These are phyloP conservation scores for Laticauda colubrina DNA, from an alignment of 2,113 vertebrate genomes.

Conservation along the genomic window DNA sequence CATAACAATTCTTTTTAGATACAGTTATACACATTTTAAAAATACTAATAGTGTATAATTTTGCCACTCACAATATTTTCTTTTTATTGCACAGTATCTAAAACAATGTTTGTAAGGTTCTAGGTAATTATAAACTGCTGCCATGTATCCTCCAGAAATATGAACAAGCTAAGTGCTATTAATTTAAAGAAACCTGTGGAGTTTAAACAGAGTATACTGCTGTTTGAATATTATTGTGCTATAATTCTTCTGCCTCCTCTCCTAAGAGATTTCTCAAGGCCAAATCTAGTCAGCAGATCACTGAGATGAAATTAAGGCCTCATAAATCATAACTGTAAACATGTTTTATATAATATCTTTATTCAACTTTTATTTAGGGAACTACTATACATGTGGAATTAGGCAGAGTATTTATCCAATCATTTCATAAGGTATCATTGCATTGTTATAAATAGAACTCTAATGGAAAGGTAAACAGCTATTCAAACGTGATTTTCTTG, in stretches of 20 bases:
- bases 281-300: slow-evolving; percentile 14
- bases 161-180: slow-evolving; percentile 28
- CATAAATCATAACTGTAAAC: slow-evolving; percentile 17
- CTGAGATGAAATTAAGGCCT: slow-evolving; percentile 14
- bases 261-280: slow-evolving; percentile 6
- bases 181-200: slow-evolving; percentile 30
- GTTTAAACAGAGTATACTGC: slow-evolving; percentile 22
- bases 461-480: not conserved
- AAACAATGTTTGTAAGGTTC: slow-evolving; percentile 7
- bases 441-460: not conserved
- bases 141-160: slow-evolving; percentile 24
- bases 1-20: slow-evolving; percentile 15
- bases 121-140: slow-evolving; percentile 20
- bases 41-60: slow-evolving; percentile 21
- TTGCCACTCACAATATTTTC: slow-evolving; percentile 5
- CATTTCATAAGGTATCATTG: not conserved
- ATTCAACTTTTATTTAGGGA: slow-evolving; percentile 4
- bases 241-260: slow-evolving; percentile 25
- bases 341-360: slow-evolving; percentile 2
- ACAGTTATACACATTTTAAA: slow-evolving; percentile 3
- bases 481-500: slow-evolving; percentile 1
- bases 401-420: not conserved
- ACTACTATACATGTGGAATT: slow-evolving; percentile 9
- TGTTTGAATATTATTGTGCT: slow-evolving; percentile 16
- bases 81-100: slow-evolving; percentile 8